These are phyloP conservation scores for Labia minor DNA, from an alignment of 2,888 invertebrate species.

Conservation along the genomic window DNA sequence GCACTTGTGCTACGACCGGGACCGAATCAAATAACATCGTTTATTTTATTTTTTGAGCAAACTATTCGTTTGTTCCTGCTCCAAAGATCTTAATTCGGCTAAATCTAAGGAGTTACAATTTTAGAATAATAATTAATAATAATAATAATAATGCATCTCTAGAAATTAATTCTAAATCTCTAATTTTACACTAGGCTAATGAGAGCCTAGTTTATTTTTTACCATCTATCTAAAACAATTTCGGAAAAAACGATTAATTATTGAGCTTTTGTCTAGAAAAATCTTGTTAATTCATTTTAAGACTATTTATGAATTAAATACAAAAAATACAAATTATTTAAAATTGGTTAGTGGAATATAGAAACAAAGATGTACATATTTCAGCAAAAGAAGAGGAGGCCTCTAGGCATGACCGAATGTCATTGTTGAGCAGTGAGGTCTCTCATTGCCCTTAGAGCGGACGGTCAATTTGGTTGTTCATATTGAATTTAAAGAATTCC, in stretches of 20 bases:
- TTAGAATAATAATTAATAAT: no score
- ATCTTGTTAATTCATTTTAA: background rate
- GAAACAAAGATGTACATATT: background rate
- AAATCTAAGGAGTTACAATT: background rate
- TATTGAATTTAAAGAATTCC: no score
- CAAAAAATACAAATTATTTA: background rate
- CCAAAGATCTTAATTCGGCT: background rate
- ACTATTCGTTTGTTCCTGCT: conserved; percentile 4
- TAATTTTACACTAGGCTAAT: background rate
- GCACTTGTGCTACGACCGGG: conserved; percentile 13
- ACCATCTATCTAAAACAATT: background rate
- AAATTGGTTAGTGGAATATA: background rate
- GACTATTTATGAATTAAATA: background rate
- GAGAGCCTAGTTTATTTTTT: background rate
- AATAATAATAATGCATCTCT: background rate
- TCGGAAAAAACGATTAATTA: background rate
- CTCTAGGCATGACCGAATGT: conserved; percentile 7
- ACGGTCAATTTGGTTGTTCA: background rate
- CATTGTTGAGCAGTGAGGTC: conserved; percentile 13
- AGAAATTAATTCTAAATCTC: background rate
- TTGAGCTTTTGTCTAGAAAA: background rate
- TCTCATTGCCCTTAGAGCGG: background rate
- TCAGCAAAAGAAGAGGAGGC: background rate
- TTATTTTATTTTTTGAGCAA: no score
- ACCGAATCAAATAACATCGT: conserved; percentile 9